Conservation (phyloP, 2,113 vertebrate species). For the Pogona vitticeps region DNA sequence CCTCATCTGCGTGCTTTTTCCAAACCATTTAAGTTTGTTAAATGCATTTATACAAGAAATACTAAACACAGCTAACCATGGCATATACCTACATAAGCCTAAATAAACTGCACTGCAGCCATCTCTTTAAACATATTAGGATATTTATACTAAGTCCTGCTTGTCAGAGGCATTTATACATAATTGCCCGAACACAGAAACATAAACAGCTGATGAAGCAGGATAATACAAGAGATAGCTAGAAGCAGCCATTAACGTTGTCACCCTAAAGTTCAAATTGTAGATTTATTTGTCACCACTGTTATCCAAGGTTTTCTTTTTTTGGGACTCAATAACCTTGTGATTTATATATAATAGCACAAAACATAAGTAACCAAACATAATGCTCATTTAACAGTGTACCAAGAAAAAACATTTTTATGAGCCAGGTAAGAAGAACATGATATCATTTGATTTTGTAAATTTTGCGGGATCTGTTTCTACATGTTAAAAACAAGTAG, state of each 20-base stretch:
- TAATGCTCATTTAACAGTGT: not conserved
- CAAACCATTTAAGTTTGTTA: not conserved
- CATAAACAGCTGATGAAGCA: not conserved
- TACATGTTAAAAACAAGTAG: slow-evolving; percentile 19
- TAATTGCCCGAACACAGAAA: not conserved
- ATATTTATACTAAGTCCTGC: not conserved
- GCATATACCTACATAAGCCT: not conserved
- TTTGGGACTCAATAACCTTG: not conserved
- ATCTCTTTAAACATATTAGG: not conserved
- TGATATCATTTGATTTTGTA: slow-evolving; percentile 26
- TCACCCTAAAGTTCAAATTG: slow-evolving; percentile 1
- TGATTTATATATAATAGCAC: slow-evolving; percentile 3
- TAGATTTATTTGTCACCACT: not conserved
- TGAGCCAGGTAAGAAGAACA: not conserved
- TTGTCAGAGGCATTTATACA: not conserved
- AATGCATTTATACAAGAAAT: not conserved
- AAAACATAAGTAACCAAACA: slow-evolving; percentile 2
- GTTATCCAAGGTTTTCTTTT: slow-evolving; percentile 12
- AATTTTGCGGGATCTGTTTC: not conserved
- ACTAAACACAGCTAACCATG: not conserved
- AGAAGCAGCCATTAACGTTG: not conserved
- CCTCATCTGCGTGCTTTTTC: not conserved
- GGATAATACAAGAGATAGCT: slow-evolving; percentile 8
- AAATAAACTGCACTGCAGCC: not conserved
- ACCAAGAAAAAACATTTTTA: not conserved